phyloP scores from a whole-genome alignment of 2,797 vertebrate species.

The Manis javanica region DNA sequence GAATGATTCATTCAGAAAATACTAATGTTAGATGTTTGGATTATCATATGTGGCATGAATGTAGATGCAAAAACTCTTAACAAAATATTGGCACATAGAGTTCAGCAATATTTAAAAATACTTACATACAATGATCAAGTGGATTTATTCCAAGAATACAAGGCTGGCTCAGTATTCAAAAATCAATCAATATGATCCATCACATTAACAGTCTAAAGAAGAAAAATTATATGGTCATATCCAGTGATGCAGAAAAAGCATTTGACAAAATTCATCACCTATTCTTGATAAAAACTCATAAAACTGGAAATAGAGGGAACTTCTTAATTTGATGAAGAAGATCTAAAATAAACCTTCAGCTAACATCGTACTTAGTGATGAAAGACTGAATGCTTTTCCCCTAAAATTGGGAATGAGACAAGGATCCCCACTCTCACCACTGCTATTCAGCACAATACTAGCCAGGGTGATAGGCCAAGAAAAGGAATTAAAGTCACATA shows the following conservation, averaged over 20 bases:
- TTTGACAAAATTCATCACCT: not conserved
- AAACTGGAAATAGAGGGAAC: not conserved
- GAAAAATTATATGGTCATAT: not conserved
- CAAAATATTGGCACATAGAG: not conserved
- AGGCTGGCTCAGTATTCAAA: not conserved
- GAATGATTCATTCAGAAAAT: not conserved
- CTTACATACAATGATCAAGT: not conserved
- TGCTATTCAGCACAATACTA: not conserved
- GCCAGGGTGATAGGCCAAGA: not conserved
- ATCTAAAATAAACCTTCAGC: not conserved
- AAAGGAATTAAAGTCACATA: not conserved
- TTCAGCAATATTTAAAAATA: not conserved
- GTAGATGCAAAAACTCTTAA: not conserved
- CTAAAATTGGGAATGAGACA: not conserved
- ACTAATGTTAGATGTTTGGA: not conserved
- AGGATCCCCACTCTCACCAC: not conserved
- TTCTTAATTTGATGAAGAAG: not conserved
- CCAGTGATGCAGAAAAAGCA: not conserved
- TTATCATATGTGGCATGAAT: not conserved
- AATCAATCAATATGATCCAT: not conserved
- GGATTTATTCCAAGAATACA: not conserved
- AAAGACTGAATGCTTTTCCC: not conserved
- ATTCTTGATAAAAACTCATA: not conserved
- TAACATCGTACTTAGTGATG: not conserved
- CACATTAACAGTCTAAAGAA: not conserved